Evolutionary conservation across 2,888 invertebrate species (phyloP), one percentile per base, ranked within the genome.

Genomic region (Dicyrtoma fusca): DNA sequence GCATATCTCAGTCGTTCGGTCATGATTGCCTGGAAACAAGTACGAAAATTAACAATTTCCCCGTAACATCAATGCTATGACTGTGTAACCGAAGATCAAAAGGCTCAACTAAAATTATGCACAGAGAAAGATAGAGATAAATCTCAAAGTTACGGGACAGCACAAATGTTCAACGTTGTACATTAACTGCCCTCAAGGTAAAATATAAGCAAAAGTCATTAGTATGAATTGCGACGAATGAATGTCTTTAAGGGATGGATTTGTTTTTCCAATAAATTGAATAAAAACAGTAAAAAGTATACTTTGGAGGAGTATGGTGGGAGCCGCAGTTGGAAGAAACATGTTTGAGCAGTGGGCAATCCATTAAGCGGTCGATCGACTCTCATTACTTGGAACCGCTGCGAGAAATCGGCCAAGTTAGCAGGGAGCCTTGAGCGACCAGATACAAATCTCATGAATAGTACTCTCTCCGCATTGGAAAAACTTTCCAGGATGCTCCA

Each of bases 401-500:
- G 89, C 0, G 88, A 87, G 53, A 89, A 85, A 82, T 89, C 89
- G 3, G 88, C 88, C 71, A 89, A 83, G 82, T 89, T 89, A 14
- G 88, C 87, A 2, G 89, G 89, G 44, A 89, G 84, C 62, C 89
- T 83, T 1, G 88, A 88, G 49, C 89, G 83, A 2, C 89, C 89
- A 0, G 88, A 89, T 6, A 89, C 89, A 82, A 89, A 89, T 76
- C 89, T 83, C 85, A 89, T 86, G 82, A 89, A 89, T 51, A 89
- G 84, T 17, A 89, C 88, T 74, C 88, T 83, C 81, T 89, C 89
- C 21, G 86, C 86, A 81, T 88, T 88, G 8, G 86, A 87, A 82
- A 89, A 89, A 62, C 84, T 84, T 81, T 88, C 88, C 70, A 89
- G 83, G 75, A 88, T 87, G 74, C 85, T 84, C 89, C 89, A 89